Evolutionary conservation across 1,140 invertebrate species (phyloP), one percentile per base, ranked within the genome.

Genomic region (Drosophila murphyi): DNA sequence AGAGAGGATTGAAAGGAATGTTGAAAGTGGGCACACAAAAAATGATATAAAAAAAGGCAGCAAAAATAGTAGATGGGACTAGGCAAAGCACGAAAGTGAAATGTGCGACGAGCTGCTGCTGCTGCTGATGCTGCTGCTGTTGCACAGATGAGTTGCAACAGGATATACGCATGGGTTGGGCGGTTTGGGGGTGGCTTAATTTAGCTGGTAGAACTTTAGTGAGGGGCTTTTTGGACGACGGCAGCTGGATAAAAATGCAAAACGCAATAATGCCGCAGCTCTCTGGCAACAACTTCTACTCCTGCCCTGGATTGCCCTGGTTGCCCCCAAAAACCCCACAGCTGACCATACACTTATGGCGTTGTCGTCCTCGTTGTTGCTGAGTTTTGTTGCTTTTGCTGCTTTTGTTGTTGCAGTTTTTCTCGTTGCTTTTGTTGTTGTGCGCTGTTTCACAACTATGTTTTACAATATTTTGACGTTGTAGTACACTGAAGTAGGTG

Each of bases 381-480:
- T 65, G 67, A 72, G 79, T 81, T 56, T 72, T 69, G 54, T 69
- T 80, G 69, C 7, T 37, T 41, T 39, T 82, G 74, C 70, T 76
- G 74, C 12, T 56, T 70, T 74, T 78, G 54, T 69, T 80, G 69
- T 73, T 78, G 45, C 32, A 45, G 29, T 43, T 63, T 20, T 34
- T 32, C 48, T 8, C 43, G 28, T 52, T 54, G 50, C 7, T 37
- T 41, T 39, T 82, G 74, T 74, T 76, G 74, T 47, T 75, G 74
- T 82, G 65, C 70, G 80, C 80, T 89, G 85, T 78, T 89, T 89
- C 86, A 89, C 85, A 89, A 89, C 86, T 89, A 80, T 89, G 85
- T 89, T 89, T 89, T 90, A 89, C 85, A 90, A 85, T 89, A 89
- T 85, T 89, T 89, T 85, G 85, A 89, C 72, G 85, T 78, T 80